Base-by-base conservation (phyloP, 2,797 vertebrate genomes). In the Dicrostonyx torquatus region DNA sequence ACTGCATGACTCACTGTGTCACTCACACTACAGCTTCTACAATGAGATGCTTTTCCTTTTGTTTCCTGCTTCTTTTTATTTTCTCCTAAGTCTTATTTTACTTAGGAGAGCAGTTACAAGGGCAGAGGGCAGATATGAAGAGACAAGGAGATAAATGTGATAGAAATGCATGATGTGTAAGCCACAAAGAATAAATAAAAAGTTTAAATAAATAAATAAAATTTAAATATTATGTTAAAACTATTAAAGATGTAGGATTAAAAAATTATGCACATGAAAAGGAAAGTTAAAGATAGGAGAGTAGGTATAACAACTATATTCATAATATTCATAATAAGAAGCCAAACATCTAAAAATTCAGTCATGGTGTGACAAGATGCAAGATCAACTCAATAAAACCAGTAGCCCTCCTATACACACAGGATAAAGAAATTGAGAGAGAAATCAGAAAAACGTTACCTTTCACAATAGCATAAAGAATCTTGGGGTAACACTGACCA, bases 311-410 rank as follows among this genome's bases (percentile, higher is more conserved):
- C 20, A 64, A 29, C 37, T 87, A 85, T 85, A 95, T 68, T 90
- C 84, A 93, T 40, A 90, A 62, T 68, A 96, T 68, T 53, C 94
- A 29, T 88, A 92, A 79, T 2, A 88, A 91, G 70, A 95, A 48
- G 68, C 45, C n/a, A 68, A 87, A 90, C 18, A 93, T 45, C 9
- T 88, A 40, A 53, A 13, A 92, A 43, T 62, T 72, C 83, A 95
- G 62, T 43, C 43, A 43, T 43, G 43, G 43, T 43, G 43, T 43
- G 43, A 6, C 43, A 43, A 6, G 43, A 43, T 43, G 43, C 6
- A 43, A 43, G 43, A 43, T 43, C 43, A 43, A 43, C 43, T 43
- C 43, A 43, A 43, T 4, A 43, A 43, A 43, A 43, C 6, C 43
- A 43, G 43, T 43, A 43, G 43, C 43, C 43, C 43, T 43, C 43